Evolutionary conservation across 2,888 invertebrate genomes (phyloP), one percentile per base, ranked within the genome.

Genomic region (Agapostemon virescens): DNA sequence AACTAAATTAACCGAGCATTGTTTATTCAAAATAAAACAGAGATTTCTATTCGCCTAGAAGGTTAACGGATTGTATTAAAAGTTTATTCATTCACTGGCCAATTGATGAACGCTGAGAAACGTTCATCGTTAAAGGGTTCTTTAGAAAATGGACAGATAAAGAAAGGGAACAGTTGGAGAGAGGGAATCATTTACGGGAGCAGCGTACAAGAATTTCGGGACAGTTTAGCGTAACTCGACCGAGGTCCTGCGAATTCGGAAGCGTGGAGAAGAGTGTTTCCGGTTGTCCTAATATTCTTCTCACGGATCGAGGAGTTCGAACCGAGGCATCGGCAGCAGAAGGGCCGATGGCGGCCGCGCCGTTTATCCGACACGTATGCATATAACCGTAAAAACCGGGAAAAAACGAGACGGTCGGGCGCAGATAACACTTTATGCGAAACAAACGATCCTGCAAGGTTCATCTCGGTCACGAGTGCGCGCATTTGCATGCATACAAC

Each of bases 341-440:
- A 42, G 17, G 78, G 84, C 67, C 84, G 88, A 88, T 88, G 85
- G 71, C 81, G 78, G 74, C 73, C 74, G 76, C 83, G 76, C 83
- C 82, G 76, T 72, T 68, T 79, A 79, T 63, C 69, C 80, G 23
- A 82, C 86, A 84, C 88, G 87, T 87, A 84, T 84, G 85, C 83
- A 81, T 84, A 85, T 88, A 87, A 88, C 87, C 85, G 81, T 91
- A 90, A 90, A 86, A 90, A 89, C 87, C 86, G 83, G 86, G 86
- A 89, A 85, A 82, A 75, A 38, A 78, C 72, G 69, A 68, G 42
- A 68, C 70, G 82, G 84, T 30, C 30, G 70, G 74, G 67, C 63
- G 71, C 76, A 79, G 86, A 89, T 87, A 89, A 86, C 87, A 84
- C 77, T 86, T 87, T 85, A 85, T 83, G 79, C 81, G 79, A 83